Evolutionary conservation across 2,113 vertebrate species (phyloP).

Genomic region (Genyomyrus donnyi): DNA sequence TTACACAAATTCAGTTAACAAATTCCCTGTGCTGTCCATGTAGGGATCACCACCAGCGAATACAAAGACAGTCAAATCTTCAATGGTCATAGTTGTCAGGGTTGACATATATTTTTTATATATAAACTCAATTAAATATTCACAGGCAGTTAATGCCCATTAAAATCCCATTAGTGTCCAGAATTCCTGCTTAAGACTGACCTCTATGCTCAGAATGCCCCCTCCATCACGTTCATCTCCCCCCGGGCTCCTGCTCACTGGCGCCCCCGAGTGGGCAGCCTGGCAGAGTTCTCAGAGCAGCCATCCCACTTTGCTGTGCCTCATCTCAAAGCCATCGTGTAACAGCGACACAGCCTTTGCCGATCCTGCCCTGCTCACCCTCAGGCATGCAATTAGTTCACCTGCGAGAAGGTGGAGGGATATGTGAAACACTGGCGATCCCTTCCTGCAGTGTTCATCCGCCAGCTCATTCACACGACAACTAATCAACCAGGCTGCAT

Average conservation of each 20-base stretch:
- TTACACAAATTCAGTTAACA: background rate
- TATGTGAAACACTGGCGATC: background rate
- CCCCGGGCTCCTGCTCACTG: background rate
- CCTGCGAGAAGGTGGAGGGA: background rate
- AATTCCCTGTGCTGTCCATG: background rate
- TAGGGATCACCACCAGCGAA: background rate
- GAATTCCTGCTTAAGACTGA: background rate
- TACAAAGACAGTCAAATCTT: background rate
- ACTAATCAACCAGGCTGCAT: background rate
- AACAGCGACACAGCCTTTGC: constrained; percentile 28
- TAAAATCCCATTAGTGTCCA: background rate
- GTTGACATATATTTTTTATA: background rate
- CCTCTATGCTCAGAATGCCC: background rate
- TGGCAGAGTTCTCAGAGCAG: constrained; percentile 30
- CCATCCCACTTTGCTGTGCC: constrained; percentile 38
- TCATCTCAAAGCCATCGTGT: constrained; percentile 37
- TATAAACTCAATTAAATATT: background rate
- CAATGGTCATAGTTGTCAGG: background rate
- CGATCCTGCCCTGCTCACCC: background rate
- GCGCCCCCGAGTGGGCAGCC: background rate
- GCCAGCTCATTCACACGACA: background rate
- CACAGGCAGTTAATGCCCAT: background rate
- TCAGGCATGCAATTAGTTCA: background rate
- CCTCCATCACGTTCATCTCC: background rate
- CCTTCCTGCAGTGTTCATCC: background rate